A percentile compares a stretch with the other conserved stretches of the same genome.
Conservation (phyloP, 2,888 invertebrate species). For the Dynastes hyllus region DNA sequence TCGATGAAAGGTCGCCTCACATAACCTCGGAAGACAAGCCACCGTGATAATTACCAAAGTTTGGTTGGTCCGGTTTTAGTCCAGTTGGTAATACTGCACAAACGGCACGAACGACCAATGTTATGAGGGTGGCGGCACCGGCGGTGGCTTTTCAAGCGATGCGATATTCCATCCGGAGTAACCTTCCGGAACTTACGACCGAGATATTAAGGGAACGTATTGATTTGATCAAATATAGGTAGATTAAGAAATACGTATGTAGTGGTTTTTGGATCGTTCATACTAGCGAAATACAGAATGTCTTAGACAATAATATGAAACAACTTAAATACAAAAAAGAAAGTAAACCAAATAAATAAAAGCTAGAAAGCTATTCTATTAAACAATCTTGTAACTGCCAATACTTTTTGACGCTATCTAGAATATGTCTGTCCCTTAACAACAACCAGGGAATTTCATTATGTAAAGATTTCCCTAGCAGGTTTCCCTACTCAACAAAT, state of each 20-base stretch:
- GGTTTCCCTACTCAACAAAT: too few species aligned
- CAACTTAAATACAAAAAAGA: too few species aligned
- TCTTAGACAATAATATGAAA: too few species aligned
- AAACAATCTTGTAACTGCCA: too few species aligned
- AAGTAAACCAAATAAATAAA: too few species aligned
- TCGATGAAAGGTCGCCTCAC: conserved; percentile 64
- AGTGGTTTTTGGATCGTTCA: too few species aligned
- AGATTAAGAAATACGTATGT: not conserved
- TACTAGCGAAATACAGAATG: too few species aligned
- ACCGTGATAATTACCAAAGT: conserved; percentile 68
- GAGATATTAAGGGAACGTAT: conserved; percentile 39
- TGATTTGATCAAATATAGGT: conserved; percentile 28
- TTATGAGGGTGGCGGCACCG: conserved; percentile 17
- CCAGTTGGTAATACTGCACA: conserved; percentile 42
- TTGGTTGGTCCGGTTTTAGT: conserved; percentile 59
- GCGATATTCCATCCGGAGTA: conserved; percentile 38
- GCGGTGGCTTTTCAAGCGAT: conserved; percentile 23
- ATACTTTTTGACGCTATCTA: too few species aligned
- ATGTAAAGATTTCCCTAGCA: too few species aligned
- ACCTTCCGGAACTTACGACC: conserved; percentile 32
- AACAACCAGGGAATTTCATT: too few species aligned
- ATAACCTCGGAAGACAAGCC: conserved; percentile 64
- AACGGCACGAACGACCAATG: conserved; percentile 43
- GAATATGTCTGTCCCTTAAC: too few species aligned
- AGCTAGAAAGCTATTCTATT: too few species aligned